Evolutionary conservation across 2,113 vertebrate species (phyloP), one percentile per base, ranked within the genome.

Genomic region (Calonectris borealis): DNA sequence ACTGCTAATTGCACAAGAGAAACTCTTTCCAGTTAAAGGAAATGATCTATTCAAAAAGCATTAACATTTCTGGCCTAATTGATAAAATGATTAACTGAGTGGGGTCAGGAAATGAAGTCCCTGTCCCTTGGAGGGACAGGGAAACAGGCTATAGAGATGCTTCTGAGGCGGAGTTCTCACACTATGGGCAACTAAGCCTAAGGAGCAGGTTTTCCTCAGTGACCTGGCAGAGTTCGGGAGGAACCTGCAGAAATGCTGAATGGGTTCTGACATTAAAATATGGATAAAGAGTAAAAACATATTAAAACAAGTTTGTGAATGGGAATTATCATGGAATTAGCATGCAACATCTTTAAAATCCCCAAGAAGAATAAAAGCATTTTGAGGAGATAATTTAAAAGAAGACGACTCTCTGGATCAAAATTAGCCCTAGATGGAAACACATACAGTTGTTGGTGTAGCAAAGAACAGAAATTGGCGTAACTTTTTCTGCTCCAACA

Each of bases 31-130:
- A 95, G n/a, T 68, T 80, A 92, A 94, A 95, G 97, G 96, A 98
- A 97, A 96, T 90, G 13, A 84, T 94, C 89, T 96, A 29, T 94
- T 97, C 95, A 94, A 96, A 96, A 70, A 92, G 48, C 38, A 66
- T 82, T 91, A 81, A 86, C 77, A 51, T 90, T 96, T 95, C 81
- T 94, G 76, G 77, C 9, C 40, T 87, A 93, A 95, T 12, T 96
- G 95, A 96, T 92, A 91, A 91, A 93, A 92, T 55, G 2, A 96
- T 94, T 95, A 93, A 81, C 89, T 83, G 84, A 73, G 62, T 79
- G 55, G 65, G 51, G 81, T 88, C 87, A 97, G 94, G 95, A 98
- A 97, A 95, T 78, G 8, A 70, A 83, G 94, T 86, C 58, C 58
- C 70, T 65, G n/a, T 93, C 70, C 94, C 84, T 79, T 36, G 1